Evolutionary conservation across 2,113 vertebrate species (phyloP).

Genomic region (Acanthochromis polyacanthus): DNA sequence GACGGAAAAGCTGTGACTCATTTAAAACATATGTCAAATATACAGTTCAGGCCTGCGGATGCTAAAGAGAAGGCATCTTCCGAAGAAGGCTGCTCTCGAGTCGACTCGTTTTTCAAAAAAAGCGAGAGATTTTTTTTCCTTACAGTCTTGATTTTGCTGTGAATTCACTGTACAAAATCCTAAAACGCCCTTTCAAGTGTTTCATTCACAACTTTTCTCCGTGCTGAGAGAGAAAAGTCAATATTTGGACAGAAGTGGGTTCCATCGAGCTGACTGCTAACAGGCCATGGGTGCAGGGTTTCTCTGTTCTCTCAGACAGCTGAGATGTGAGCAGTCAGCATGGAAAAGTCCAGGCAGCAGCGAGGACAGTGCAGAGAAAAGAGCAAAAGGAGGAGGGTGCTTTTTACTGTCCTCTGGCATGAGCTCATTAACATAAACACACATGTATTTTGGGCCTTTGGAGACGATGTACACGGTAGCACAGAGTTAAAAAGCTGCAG

Average conservation of each 20-base stretch:
- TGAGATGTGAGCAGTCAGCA: slow-evolving; percentile 51
- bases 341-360: slow-evolving; percentile 56
- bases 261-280: slow-evolving; percentile 38
- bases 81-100: neutral
- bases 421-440: slow-evolving; percentile 38
- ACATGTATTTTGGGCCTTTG: neutral
- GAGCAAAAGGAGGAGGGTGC: neutral
- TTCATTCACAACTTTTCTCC: slow-evolving; percentile 70
- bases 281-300: slow-evolving; percentile 47
- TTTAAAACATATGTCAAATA: slow-evolving; percentile 59
- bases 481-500: neutral
- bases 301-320: slow-evolving; percentile 60
- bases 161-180: slow-evolving; percentile 9
- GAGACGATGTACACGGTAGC: neutral
- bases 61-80: slow-evolving; percentile 14
- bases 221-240: slow-evolving; percentile 67
- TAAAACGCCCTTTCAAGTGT: slow-evolving; percentile 40
- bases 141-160: neutral
- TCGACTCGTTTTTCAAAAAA: too few relatives aligned
- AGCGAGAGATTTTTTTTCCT: neutral
- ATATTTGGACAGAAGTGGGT: slow-evolving; percentile 66
- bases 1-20: slow-evolving; percentile 62
- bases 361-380: slow-evolving; percentile 9
- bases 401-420: slow-evolving; percentile 37
- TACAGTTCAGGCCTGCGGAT: slow-evolving; percentile 22